Evolutionary conservation across 2,888 invertebrate species (phyloP), one percentile per base, ranked within the genome.

Genomic region (Molorchus minor): DNA sequence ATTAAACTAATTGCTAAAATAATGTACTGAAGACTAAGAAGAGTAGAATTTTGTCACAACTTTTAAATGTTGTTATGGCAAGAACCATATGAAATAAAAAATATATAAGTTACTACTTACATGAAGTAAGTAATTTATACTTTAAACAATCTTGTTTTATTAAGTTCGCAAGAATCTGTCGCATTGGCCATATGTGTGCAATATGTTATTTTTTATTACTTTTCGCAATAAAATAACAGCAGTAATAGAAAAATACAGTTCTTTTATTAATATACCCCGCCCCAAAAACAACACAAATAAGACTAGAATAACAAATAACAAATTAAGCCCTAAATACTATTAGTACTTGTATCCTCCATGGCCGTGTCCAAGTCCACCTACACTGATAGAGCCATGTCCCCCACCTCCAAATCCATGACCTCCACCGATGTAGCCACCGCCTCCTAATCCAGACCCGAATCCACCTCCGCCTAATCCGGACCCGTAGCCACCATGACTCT

Each of bases 281-380:
- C 49, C 25, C 35, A 56, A 30, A 12, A 47, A 17, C 20, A 52
- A 49, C 15, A 56, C n/a, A 52, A 54, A 15, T 44, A 8, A 46
- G 62, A 62, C 62, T 62, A 62, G 65, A 62, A 46, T 41, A 52
- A 30, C 33, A 56, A 53, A 12, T n/a, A 8, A 43, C 16, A 13
- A 15, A 8, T 41, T 40, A 19, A 20, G 12, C n/a, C n/a, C n/a
- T 47, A 52, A 40, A 52, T 40, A 47, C 4, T 13, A 33, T 68
- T 58, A 74, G 55, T 75, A 75, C 59, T 73, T 72, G 56, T 74
- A 75, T 10, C 74, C 74, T 10, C 72, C 72, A 40, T 60, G 57
- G 35, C 53, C 56, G 46, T 54, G 57, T n/a, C n/a, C n/a, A n/a
- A n/a, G n/a, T n/a, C n/a, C n/a, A n/a, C n/a, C n/a, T n/a, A n/a